Base-by-base conservation (phyloP, 2,888 invertebrate species). In the Theretra japonica region DNA sequence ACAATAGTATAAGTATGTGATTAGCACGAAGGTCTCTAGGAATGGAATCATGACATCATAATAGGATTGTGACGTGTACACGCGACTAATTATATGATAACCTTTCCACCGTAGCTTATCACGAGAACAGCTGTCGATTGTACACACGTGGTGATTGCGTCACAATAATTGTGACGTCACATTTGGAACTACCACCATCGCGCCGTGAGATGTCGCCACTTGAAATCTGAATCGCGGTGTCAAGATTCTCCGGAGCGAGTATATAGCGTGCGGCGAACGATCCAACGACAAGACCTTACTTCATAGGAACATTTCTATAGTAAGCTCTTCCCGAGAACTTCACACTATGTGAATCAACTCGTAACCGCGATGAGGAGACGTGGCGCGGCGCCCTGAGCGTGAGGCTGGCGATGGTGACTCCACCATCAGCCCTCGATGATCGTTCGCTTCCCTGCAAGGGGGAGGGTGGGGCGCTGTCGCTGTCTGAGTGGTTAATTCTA, bases 231-330 rank as follows among this genome's bases (percentile, higher is more conserved):
- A 75, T 72, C 72, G 69, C 75, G 75, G 59, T 74, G 62, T 68
- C 73, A 71, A 72, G 73, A 69, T 74, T 70, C 68, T 71, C 69
- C 59, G 25, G 17, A 48, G n/a, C 28, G 25, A n/a, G 57, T 69
- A 48, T 65, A 15, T 57, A 58, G 21, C 19, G 23, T 15, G 53
- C 30, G 33, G 41, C 58, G 33, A 50, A 17, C 4, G n/a, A 8
- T 6, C 6, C 11, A 11, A 0, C 11, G 70, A 0, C 21, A 81
- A 81, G 82, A 80, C 81, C 75, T 80, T 80, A 80, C 79, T 80
- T 80, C 79, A 80, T 79, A 80, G 80, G 79, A 81, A 80, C 81
- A 81, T 81, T 81, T 81, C 79, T 80, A 80, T 79, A 80, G 80
- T 80, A 80, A 80, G 80, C 76, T 80, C 79, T 80, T 79, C 78